Evolutionary conservation across 2,113 vertebrate genomes (phyloP), one percentile per base, ranked within the genome.

Genomic region (Onychostoma macrolepis): DNA sequence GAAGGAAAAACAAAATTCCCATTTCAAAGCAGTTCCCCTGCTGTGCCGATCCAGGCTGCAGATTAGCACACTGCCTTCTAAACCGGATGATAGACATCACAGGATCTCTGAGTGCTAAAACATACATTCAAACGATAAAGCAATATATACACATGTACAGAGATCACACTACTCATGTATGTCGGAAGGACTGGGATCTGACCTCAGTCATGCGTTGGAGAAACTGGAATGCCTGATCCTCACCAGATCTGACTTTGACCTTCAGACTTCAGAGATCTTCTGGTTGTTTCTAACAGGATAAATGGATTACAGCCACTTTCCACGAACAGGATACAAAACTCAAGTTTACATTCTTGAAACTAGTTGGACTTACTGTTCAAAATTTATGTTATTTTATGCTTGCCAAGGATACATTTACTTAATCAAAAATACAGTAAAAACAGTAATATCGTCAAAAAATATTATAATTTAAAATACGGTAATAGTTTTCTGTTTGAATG

Each of bases 21-120:
- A 86, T 90, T 84, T 91, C 87, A 92, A 90, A 92, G 86, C 50
- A 3, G 17, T 36, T 56, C 53, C 45, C 48, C 21, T 21, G 3
- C n/a, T 24, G 8, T 80, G 90, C 84, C 92, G 88, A 93, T 93
- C 67, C 79, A 86, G 78, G 36, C 86, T 87, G 71, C 86, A 94
- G 91, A 94, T 92, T 84, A 81, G n/a, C 0, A 15, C 17, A 21
- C 8, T 77, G 74, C 88, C 89, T 86, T 92, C 33, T 90, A 76
- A 91, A 88, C 80, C 15, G 17, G 43, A 7, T 48, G 85, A 89
- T 45, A 90, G 89, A 88, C 82, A 87, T 88, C 75, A 53, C 63
- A 87, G 56, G n/a, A 69, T 19, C 50, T 56, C 26, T 15, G 76
- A 86, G 71, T 79, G 84, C 88, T 87, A 56, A 75, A 72, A 45